phyloP scores from a whole-genome alignment of 2,797 vertebrate genomes.

The Lepilemur ruficaudatus region DNA sequence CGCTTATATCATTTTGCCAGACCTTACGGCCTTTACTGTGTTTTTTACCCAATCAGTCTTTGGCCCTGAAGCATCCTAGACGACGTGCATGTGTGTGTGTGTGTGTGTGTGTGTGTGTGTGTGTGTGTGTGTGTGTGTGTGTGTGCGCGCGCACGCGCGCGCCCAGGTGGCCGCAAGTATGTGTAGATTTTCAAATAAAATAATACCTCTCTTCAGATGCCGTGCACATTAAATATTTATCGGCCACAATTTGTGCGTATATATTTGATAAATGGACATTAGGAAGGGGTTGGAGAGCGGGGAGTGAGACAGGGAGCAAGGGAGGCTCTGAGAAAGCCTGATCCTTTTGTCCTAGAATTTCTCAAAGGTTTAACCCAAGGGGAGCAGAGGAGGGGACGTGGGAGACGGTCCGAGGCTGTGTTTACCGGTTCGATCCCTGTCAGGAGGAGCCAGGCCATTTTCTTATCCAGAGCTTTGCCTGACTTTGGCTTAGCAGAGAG shows the following conservation, averaged over 20 bases:
- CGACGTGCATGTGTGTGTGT: background rate
- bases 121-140: background rate
- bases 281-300: background rate
- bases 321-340: background rate
- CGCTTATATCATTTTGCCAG: conserved; percentile 84
- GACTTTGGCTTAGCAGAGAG: background rate
- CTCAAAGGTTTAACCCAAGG: background rate
- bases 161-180: background rate
- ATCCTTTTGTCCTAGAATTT: conserved; percentile 65
- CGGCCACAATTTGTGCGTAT: conserved; percentile 74
- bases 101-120: background rate
- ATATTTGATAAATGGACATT: conserved; percentile 77
- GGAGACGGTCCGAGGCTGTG: accelerated
- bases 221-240: conserved; percentile 86
- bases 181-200: conserved; percentile 83
- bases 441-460: accelerated
- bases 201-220: conserved; percentile 76
- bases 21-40: conserved; percentile 81
- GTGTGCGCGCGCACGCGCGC: background rate
- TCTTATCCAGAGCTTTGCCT: background rate
- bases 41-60: conserved; percentile 79
- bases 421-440: background rate
- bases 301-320: background rate
- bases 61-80: conserved; percentile 77
- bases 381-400: background rate